Percentiles rank a stretch among this genome's conserved stretches.
Evolutionary conservation across 2,888 invertebrate genomes (phyloP).

Genomic region (Drosophila ustulata): DNA sequence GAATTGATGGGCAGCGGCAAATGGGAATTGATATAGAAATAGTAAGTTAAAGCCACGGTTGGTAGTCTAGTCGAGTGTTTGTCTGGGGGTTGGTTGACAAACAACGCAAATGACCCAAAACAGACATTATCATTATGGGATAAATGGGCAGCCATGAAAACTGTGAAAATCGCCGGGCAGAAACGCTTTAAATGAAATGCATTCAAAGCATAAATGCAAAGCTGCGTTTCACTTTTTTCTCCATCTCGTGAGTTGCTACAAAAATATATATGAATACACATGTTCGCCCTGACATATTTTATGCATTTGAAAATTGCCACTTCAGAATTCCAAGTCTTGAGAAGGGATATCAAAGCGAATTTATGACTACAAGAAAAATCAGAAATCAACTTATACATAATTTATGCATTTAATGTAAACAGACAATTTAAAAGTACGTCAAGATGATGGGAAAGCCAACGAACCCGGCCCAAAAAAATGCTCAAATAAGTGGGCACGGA

Average conservation of each 20-base stretch:
- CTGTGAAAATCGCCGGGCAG: conserved; percentile 51
- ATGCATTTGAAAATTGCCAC: conserved; percentile 74
- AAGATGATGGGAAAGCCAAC: background rate
- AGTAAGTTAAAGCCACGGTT: conserved; percentile 15
- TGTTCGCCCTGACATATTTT: conserved; percentile 64
- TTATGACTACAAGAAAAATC: conserved; percentile 51
- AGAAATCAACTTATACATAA: conserved; percentile 72
- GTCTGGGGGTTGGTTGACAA: conserved; percentile 27
- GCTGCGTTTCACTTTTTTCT: background rate
- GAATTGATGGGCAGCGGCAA: background rate
- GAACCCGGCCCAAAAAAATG: conserved; percentile 2
- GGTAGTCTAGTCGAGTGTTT: conserved; percentile 1
- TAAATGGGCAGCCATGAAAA: conserved; percentile 69
- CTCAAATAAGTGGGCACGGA: background rate
- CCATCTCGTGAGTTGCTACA: background rate
- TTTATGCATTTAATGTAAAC: conserved; percentile 78
- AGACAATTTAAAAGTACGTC: conserved; percentile 69
- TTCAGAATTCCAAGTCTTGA: conserved; percentile 37
- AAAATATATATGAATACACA: conserved; percentile 32
- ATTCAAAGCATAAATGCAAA: conserved; percentile 57
- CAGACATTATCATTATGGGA: conserved; percentile 70
- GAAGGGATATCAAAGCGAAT: conserved; percentile 69
- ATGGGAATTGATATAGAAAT: conserved; percentile 15
- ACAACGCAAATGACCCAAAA: conserved; percentile 68
- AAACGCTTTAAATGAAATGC: conserved; percentile 53